A percentile compares a stretch with the other conserved stretches of the same genome.
Evolutionary conservation across 2,113 vertebrate species (phyloP).

Genomic region (Pedetes capensis): DNA sequence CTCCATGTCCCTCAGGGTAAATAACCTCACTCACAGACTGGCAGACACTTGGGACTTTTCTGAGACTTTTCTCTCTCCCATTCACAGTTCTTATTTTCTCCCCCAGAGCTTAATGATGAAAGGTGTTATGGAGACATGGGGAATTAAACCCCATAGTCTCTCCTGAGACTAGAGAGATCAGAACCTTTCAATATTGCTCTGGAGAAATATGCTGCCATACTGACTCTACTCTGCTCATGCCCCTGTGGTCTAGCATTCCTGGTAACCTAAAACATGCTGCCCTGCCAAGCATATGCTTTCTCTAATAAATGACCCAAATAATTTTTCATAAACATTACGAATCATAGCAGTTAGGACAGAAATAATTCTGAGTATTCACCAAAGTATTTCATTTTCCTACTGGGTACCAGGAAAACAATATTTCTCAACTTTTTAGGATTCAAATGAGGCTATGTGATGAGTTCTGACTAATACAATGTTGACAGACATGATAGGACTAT

Average conservation of each 20-base stretch:
- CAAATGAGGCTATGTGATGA: background rate
- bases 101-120: background rate
- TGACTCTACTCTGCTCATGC: background rate
- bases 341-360: no score
- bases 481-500: background rate
- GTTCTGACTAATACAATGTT: background rate
- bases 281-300: background rate
- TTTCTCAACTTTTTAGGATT: background rate
- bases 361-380: constrained; percentile 27
- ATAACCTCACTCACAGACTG: background rate
- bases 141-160: background rate
- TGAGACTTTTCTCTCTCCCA: background rate
- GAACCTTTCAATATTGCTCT: background rate
- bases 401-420: background rate
- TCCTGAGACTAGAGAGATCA: background rate
- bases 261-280: background rate
- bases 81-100: background rate
- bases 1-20: background rate
- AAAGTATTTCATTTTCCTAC: constrained; percentile 13
- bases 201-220: background rate
- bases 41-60: background rate
- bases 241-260: background rate
- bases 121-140: background rate
- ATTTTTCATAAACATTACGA: background rate
- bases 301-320: background rate